These are phyloP conservation scores for Sebastes ruberrimus DNA, from an alignment of 2,797 vertebrate species.

Conservation along the genomic window DNA sequence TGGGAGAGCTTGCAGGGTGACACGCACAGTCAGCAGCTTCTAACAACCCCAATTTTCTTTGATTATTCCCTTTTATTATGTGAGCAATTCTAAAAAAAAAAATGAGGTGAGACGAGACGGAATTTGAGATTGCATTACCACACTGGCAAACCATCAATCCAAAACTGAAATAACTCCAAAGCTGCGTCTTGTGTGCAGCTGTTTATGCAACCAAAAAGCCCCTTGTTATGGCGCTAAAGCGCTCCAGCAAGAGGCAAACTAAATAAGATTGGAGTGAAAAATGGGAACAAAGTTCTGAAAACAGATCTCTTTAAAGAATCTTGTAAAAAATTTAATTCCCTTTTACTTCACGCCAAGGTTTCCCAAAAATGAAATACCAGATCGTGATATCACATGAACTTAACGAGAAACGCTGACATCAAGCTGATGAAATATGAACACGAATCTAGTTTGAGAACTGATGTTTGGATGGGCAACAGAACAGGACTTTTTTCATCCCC, in stretches of 20 bases:
- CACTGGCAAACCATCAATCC: conserved; percentile 24
- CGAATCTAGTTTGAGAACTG: conserved; percentile 46
- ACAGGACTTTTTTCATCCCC: neutral
- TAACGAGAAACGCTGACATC: conserved; percentile 40
- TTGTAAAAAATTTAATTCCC: conserved; percentile 30
- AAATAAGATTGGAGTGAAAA: conserved; percentile 42
- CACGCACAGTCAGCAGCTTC: conserved; percentile 27
- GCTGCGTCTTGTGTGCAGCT: conserved; percentile 32
- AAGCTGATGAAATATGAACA: conserved; percentile 52
- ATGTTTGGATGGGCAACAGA: conserved; percentile 55
- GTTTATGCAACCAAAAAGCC: conserved; percentile 38
- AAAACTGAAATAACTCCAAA: conserved; percentile 8
- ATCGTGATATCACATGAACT: conserved; percentile 35
- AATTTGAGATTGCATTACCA: conserved; percentile 3
- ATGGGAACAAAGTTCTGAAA: conserved; percentile 36
- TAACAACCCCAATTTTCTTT: conserved; percentile 20
- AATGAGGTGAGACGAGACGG: neutral
- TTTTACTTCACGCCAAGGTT: conserved; percentile 47
- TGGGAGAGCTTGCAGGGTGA: neutral
- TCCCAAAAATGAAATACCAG: conserved; percentile 31
- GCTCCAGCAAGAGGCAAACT: conserved; percentile 10
- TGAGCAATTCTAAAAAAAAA: conserved; percentile 5
- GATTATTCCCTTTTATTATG: conserved; percentile 22
- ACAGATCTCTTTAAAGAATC: conserved; percentile 23
- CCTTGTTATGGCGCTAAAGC: conserved; percentile 8